Conservation (phyloP, 1,140 invertebrate genomes). For the Panagrolaimus sp. region DNA sequence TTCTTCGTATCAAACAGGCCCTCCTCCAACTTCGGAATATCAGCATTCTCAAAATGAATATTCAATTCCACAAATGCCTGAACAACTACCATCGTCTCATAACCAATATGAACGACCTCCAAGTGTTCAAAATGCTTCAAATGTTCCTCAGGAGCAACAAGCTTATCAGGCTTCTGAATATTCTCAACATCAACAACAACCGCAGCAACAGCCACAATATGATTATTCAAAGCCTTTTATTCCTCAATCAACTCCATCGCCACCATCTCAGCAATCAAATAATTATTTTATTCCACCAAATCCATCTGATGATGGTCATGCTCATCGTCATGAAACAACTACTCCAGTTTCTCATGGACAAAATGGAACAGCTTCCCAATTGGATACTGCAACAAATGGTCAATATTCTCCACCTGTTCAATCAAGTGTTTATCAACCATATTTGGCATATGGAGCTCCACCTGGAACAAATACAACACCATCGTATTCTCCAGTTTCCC, state of each 20-base stretch:
- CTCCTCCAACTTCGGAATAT: too few species aligned
- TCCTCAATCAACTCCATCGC: neutral
- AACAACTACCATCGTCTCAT: neutral
- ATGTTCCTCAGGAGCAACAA: too few species aligned
- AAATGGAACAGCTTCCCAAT: neutral
- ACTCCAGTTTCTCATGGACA: neutral
- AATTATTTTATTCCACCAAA: neutral
- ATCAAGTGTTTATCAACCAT: conserved; percentile 43
- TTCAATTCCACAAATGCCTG: neutral
- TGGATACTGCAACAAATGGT: neutral
- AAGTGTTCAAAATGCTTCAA: too few species aligned
- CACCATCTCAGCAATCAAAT: neutral
- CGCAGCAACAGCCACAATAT: neutral
- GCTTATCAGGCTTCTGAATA: too few species aligned
- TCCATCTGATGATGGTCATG: neutral
- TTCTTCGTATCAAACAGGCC: neutral
- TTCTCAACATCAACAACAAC: neutral
- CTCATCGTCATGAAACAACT: neutral
- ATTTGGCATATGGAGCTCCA: conserved; percentile 45
- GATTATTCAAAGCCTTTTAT: conserved; percentile 14
- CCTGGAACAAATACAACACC: conserved; percentile 23
- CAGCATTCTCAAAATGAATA: too few species aligned
- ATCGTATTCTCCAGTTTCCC: neutral
- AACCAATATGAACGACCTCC: neutral
- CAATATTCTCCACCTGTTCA: conserved; percentile 6